Percentiles rank a stretch among this genome's conserved stretches.
Evolutionary conservation across 2,888 invertebrate species (phyloP).

Genomic region (Meteorus cinctellus): DNA sequence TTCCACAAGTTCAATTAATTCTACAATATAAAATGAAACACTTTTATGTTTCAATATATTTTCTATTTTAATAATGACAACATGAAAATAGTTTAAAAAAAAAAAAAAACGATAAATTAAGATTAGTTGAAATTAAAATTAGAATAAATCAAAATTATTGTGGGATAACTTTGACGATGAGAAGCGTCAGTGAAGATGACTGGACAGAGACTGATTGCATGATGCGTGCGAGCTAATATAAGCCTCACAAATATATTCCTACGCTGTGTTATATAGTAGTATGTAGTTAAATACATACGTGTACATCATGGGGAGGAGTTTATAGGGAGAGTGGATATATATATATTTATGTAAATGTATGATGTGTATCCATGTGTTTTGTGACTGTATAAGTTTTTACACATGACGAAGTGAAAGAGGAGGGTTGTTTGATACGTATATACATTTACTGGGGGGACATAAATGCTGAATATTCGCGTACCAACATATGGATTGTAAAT

Average conservation of each 20-base stretch:
- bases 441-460: not conserved
- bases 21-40: not conserved
- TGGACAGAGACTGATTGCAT: slow-evolving; percentile 65
- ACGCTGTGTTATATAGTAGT: slow-evolving; percentile 22
- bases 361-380: no score
- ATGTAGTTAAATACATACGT: slow-evolving; percentile 29
- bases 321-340: not conserved
- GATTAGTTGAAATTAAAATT: no score
- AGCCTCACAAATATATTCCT: slow-evolving; percentile 54
- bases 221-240: slow-evolving; percentile 59
- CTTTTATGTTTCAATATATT: not conserved
- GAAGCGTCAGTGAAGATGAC: slow-evolving; percentile 66
- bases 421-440: not conserved
- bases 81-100: no score
- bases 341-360: no score
- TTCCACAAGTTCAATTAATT: not conserved
- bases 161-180: slow-evolving; percentile 24
- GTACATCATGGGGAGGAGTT: slow-evolving; percentile 35
- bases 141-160: not conserved
- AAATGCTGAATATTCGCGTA: not conserved
- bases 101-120: no score
- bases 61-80: no score
- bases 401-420: not conserved
- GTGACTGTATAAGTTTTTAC: not conserved
- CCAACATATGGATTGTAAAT: not conserved